Evolutionary conservation across 2,888 invertebrate species (phyloP).

Genomic region (Drosophila eohydei): DNA sequence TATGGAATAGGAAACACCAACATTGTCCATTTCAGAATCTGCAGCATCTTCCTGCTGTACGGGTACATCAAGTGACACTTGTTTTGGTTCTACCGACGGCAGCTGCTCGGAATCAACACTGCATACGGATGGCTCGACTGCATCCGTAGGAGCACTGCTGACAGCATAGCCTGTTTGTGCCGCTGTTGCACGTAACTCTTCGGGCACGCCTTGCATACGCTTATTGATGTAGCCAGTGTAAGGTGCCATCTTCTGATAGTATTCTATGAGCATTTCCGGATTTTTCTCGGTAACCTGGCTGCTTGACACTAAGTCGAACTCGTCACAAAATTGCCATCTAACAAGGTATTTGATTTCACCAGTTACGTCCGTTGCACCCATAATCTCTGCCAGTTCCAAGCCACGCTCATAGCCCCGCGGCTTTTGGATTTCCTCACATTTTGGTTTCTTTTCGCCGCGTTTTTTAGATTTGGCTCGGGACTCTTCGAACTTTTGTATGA

Average conservation of each 20-base stretch:
- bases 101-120: constrained; percentile 39
- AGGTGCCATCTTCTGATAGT: constrained; percentile 87
- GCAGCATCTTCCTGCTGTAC: constrained; percentile 22
- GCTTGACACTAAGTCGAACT: constrained; percentile 88
- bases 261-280: constrained; percentile 88
- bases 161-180: constrained; percentile 48
- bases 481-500: constrained; percentile 94
- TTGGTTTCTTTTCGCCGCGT: constrained; percentile 85
- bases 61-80: constrained; percentile 42
- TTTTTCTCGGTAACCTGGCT: constrained; percentile 87
- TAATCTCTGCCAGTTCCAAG: constrained; percentile 92
- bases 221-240: constrained; percentile 81
- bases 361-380: constrained; percentile 95
- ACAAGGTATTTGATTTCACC: constrained; percentile 95
- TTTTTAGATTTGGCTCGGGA: constrained; percentile 87
- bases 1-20: constrained; percentile 81
- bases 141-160: constrained; percentile 22
- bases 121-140: constrained; percentile 28
- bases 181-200: constrained; percentile 73
- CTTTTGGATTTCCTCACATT: constrained; percentile 87
- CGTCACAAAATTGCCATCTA: constrained; percentile 91
- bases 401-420: constrained; percentile 92
- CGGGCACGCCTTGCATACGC: constrained; percentile 78
- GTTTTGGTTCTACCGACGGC: constrained; percentile 20
- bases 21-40: constrained; percentile 45